Evolutionary conservation across 1,140 invertebrate species (phyloP).

Genomic region (Drosophila yakuba): DNA sequence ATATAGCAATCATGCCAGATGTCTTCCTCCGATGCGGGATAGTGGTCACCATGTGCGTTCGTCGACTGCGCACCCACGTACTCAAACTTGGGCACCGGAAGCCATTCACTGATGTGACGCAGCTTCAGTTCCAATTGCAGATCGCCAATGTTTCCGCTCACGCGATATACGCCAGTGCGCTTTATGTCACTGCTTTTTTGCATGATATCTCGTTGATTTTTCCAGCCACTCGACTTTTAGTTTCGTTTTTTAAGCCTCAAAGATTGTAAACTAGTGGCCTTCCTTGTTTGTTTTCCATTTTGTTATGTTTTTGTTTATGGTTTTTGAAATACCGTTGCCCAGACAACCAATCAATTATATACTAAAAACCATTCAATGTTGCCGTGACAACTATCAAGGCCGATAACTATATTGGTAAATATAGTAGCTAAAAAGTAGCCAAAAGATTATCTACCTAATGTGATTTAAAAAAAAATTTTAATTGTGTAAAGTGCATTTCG

Average conservation of each 20-base stretch:
- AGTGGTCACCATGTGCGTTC: not conserved
- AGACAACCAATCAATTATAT: not conserved
- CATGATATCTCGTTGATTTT: not conserved
- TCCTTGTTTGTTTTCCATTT: not conserved
- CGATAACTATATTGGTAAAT: not conserved
- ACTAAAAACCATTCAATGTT: not conserved
- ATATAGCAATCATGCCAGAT: slow-evolving; percentile 53
- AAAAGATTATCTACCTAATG: not conserved
- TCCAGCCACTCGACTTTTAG: too few relatives aligned
- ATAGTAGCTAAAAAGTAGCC: not conserved
- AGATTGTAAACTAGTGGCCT: not conserved
- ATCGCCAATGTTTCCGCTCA: slow-evolving; percentile 85
- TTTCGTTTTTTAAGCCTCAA: not conserved
- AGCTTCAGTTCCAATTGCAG: slow-evolving; percentile 84
- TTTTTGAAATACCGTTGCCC: slow-evolving; percentile 1
- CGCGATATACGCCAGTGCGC: slow-evolving; percentile 84
- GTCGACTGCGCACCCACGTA: slow-evolving; percentile 26
- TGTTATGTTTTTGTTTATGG: slow-evolving; percentile 4
- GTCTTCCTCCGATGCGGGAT: not conserved
- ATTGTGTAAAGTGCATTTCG: too few relatives aligned
- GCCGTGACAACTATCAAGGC: not conserved
- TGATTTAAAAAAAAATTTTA: too few relatives aligned
- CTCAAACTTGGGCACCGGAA: slow-evolving; percentile 76
- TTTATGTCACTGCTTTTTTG: slow-evolving; percentile 54
- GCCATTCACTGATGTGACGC: slow-evolving; percentile 68